phyloP scores from a whole-genome alignment of 2,888 invertebrate species.

The Galeruca laticollis region DNA sequence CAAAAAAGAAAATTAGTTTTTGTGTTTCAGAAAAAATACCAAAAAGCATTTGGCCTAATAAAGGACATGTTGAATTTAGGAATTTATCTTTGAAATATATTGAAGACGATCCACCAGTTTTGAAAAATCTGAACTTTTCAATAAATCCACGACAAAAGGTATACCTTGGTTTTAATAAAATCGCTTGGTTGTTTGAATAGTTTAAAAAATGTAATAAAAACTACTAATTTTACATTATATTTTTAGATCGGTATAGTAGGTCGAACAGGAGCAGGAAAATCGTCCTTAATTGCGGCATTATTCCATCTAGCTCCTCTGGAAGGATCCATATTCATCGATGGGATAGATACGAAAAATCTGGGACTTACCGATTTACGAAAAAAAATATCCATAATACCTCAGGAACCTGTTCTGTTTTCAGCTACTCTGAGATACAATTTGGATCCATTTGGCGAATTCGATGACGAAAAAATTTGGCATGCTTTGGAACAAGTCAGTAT shows the following conservation, averaged over 20 bases:
- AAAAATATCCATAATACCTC: slow-evolving; percentile 92
- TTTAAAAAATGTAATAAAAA: too few relatives aligned
- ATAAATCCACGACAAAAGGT: slow-evolving; percentile 77
- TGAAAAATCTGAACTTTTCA: slow-evolving; percentile 74
- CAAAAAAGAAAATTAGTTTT: not conserved
- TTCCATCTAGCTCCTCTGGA: slow-evolving; percentile 85
- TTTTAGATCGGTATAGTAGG: slow-evolving; percentile 85
- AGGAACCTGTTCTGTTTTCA: slow-evolving; percentile 90
- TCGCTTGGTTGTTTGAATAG: too few relatives aligned
- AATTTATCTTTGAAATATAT: slow-evolving; percentile 75
- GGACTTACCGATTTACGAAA: slow-evolving; percentile 83
- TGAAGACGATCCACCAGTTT: slow-evolving; percentile 73
- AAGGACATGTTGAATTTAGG: slow-evolving; percentile 72
- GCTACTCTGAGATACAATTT: slow-evolving; percentile 86
- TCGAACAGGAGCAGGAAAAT: slow-evolving; percentile 90
- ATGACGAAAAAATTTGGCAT: slow-evolving; percentile 82
- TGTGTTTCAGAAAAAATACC: slow-evolving; percentile 57
- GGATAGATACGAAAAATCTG: slow-evolving; percentile 75
- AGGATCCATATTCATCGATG: slow-evolving; percentile 83
- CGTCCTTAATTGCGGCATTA: slow-evolving; percentile 84
- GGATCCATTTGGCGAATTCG: slow-evolving; percentile 83
- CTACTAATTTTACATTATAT: slow-evolving; percentile 10
- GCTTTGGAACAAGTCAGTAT: slow-evolving; percentile 75
- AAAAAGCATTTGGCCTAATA: slow-evolving; percentile 71
- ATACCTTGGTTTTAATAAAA: too few relatives aligned